Evolutionary conservation across 2,888 invertebrate genomes (phyloP).

Genomic region (Xestia ashworthii): DNA sequence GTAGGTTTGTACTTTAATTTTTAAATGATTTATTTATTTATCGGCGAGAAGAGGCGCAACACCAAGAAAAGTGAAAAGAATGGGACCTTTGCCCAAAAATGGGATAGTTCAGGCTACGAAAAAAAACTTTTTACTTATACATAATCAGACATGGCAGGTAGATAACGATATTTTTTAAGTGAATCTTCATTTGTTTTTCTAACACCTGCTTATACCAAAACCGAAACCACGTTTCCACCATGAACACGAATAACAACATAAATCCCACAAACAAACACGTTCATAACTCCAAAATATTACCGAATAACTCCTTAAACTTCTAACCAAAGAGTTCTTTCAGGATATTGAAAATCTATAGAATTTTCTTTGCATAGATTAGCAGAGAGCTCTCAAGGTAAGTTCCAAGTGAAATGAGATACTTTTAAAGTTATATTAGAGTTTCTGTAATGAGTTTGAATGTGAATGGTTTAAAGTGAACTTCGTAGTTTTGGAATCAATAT

Average conservation of each 20-base stretch:
- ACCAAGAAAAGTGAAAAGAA: no score
- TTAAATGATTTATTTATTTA: no score
- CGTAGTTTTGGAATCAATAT: constrained; percentile 59
- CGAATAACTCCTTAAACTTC: constrained; percentile 47
- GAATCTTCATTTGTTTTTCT: not conserved
- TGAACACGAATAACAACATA: constrained; percentile 21
- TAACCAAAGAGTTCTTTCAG: constrained; percentile 53
- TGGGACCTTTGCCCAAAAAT: no score
- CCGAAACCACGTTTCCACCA: not conserved
- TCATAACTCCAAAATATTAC: constrained; percentile 57
- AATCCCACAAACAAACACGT: constrained; percentile 59
- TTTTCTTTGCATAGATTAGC: constrained; percentile 73
- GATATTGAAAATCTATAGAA: constrained; percentile 74
- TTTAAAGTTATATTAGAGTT: constrained; percentile 64
- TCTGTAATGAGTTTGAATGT: constrained; percentile 68
- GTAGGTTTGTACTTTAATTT: no score
- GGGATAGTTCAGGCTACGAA: no score
- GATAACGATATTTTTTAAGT: not conserved
- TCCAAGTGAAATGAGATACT: constrained; percentile 63
- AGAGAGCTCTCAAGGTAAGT: constrained; percentile 64
- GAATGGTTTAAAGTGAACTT: constrained; percentile 64
- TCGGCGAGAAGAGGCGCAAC: no score
- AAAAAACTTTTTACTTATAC: no score
- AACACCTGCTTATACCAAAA: not conserved
- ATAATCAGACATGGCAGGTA: not conserved